Evolutionary conservation across 2,888 invertebrate genomes (phyloP).

Genomic region (Epsilonema sp.): DNA sequence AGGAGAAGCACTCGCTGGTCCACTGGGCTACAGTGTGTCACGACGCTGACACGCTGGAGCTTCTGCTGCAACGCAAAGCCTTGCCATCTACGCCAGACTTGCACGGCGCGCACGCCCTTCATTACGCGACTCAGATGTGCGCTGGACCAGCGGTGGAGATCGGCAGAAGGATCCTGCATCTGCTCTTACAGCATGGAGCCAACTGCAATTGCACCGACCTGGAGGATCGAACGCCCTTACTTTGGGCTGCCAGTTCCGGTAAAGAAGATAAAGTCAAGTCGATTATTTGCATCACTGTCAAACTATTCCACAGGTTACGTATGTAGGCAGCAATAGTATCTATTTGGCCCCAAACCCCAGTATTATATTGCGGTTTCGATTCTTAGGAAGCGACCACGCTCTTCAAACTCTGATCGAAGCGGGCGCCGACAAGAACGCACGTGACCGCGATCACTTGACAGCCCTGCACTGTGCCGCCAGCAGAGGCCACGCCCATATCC

Average conservation of each 20-base stretch:
- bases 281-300: no score
- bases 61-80: slow-evolving; percentile 60
- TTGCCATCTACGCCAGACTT: slow-evolving; percentile 69
- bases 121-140: slow-evolving; percentile 94
- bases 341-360: no score
- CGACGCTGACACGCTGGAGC: slow-evolving; percentile 30
- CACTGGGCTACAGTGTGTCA: slow-evolving; percentile 74
- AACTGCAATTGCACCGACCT: slow-evolving; percentile 66
- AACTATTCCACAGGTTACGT: no score
- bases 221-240: slow-evolving; percentile 73
- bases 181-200: slow-evolving; percentile 38
- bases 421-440: slow-evolving; percentile 57
- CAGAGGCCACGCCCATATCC: slow-evolving; percentile 73
- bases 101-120: slow-evolving; percentile 82
- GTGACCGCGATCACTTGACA: slow-evolving; percentile 79
- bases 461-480: slow-evolving; percentile 92
- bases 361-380: no score
- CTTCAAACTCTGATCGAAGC: slow-evolving; percentile 67
- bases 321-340: no score
- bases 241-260: slow-evolving; percentile 94
- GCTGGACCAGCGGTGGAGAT: slow-evolving; percentile 12
- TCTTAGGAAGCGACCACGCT: no score
- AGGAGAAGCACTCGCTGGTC: slow-evolving; percentile 79
- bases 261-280: no score
- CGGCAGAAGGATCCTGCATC: slow-evolving; percentile 15